Percentiles rank a stretch among this genome's conserved stretches.
Conservation (phyloP, 2,113 vertebrate genomes). For the Eulemur macaco region DNA sequence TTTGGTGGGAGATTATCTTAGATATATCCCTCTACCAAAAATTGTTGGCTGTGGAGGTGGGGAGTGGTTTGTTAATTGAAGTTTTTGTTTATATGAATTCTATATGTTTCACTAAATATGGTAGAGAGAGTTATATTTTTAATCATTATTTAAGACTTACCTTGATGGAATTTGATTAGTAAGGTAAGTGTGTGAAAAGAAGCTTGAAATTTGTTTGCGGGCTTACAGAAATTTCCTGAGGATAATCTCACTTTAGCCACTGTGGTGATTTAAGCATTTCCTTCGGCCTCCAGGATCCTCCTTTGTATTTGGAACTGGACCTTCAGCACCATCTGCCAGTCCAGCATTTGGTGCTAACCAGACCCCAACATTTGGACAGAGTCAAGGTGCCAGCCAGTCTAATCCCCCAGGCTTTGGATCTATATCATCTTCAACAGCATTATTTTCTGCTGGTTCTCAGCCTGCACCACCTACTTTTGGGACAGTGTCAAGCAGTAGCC, state of each 20-base stretch:
- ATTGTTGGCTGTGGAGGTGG: neutral
- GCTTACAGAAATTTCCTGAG: neutral
- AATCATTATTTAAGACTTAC: neutral
- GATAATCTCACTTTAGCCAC: neutral
- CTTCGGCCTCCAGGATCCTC: constrained; percentile 81
- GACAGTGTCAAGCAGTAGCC: constrained; percentile 86
- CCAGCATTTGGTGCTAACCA: constrained; percentile 88
- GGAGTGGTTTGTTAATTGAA: neutral
- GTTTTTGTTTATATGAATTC: constrained; percentile 1
- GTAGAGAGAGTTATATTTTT: neutral
- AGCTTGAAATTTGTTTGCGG: neutral
- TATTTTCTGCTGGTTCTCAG: constrained; percentile 88
- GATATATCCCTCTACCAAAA: neutral
- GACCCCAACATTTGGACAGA: constrained; percentile 90
- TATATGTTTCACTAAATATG: neutral
- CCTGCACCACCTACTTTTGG: constrained; percentile 88
- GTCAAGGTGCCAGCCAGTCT: constrained; percentile 83
- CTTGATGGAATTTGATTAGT: neutral
- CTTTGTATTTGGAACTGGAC: constrained; percentile 88
- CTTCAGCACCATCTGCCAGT: constrained; percentile 75
- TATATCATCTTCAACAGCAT: constrained; percentile 71
- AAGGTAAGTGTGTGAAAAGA: neutral
- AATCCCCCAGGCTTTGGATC: constrained; percentile 88
- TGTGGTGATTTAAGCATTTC: neutral
- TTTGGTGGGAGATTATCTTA: neutral